These are phyloP conservation scores for Panorpa germanica DNA, from an alignment of 2,888 invertebrate species.

Conservation along the genomic window DNA sequence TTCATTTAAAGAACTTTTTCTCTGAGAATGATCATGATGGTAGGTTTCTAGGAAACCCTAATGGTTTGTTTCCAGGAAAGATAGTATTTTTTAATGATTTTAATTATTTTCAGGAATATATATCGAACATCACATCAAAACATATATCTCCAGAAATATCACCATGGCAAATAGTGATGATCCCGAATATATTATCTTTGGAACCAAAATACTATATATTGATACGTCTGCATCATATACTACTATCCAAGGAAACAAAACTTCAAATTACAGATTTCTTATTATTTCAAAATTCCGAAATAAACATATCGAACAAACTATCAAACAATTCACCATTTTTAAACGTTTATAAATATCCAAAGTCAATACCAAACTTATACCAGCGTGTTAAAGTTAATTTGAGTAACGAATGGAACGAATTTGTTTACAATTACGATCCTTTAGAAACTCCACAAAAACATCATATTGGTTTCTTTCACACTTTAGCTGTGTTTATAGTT, in stretches of 20 bases:
- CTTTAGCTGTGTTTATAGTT: conserved; percentile 41
- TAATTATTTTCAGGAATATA: conserved; percentile 38
- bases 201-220: conserved; percentile 37
- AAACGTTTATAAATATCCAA: conserved; percentile 15
- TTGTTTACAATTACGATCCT: conserved; percentile 59
- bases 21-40: not conserved
- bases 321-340: conserved; percentile 12
- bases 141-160: conserved; percentile 51
- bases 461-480: no score
- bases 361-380: conserved; percentile 44
- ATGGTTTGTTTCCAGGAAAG: not conserved
- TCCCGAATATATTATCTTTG: conserved; percentile 29
- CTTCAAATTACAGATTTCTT: conserved; percentile 58
- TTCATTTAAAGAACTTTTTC: not conserved
- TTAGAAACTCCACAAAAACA: conserved; percentile 52
- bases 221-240: conserved; percentile 54
- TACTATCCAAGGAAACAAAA: conserved; percentile 48
- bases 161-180: conserved; percentile 66
- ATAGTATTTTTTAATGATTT: conserved; percentile 6
- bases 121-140: conserved; percentile 59
- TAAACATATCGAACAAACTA: conserved; percentile 9
- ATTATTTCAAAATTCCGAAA: conserved; percentile 26
- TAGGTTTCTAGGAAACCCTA: not conserved
- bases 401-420: conserved; percentile 63
- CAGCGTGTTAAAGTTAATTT: conserved; percentile 46